These are phyloP conservation scores for Bradypodion ventrale DNA, from an alignment of 2,797 vertebrate species.

Conservation along the genomic window DNA sequence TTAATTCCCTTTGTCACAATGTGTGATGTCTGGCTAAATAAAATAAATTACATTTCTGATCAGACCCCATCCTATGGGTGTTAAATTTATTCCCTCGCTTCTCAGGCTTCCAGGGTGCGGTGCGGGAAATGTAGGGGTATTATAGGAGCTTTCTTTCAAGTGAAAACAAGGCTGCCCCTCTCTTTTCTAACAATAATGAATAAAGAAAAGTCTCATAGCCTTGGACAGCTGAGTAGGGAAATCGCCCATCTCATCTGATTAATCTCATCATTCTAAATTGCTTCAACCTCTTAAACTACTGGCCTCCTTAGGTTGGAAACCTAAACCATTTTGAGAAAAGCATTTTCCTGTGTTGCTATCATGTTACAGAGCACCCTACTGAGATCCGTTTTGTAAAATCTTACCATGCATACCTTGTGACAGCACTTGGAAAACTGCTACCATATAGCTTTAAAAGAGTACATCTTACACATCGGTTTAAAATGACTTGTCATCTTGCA, in stretches of 20 bases:
- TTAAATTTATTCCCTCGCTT: constrained; percentile 18
- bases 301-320: background rate
- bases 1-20: constrained; percentile 1
- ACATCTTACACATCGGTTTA: constrained; percentile 16
- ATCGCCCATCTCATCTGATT: constrained; percentile 10
- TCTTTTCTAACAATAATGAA: constrained; percentile 45
- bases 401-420: background rate
- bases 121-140: constrained; percentile 15
- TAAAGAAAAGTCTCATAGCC: constrained; percentile 25
- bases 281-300: background rate
- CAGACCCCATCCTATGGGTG: constrained; percentile 34
- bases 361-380: background rate
- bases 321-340: constrained; percentile 8
- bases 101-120: constrained; percentile 27
- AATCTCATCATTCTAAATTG: background rate
- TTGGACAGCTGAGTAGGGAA: constrained; percentile 5
- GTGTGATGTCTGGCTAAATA: constrained; percentile 28
- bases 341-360: background rate
- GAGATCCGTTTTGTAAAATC: constrained; percentile 16
- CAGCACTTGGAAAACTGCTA: background rate
- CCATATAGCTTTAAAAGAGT: background rate
- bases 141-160: constrained; percentile 11
- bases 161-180: constrained; percentile 35
- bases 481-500: constrained; percentile 23
- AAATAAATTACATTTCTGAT: constrained; percentile 46